phyloP scores from a whole-genome alignment of 1,140 invertebrate species.

The Drosophila bocqueti region DNA sequence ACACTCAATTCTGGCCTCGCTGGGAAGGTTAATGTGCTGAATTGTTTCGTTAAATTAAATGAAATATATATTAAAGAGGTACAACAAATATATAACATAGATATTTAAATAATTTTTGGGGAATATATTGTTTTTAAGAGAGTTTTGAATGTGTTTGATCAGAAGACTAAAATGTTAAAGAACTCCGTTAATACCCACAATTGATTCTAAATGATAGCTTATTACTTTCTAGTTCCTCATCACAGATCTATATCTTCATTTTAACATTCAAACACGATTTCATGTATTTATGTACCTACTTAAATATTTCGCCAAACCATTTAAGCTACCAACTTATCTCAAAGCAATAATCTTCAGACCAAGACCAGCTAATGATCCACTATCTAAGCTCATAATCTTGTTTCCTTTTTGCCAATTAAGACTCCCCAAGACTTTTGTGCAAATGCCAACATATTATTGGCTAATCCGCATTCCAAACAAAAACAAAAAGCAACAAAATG shows the following conservation, averaged over 20 bases:
- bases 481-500: constrained; percentile 4
- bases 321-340: background rate
- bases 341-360: constrained; percentile 7
- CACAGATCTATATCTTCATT: background rate
- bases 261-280: background rate
- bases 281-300: background rate
- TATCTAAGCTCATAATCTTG: constrained; percentile 42
- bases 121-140: background rate
- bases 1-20: constrained; percentile 19
- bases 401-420: constrained; percentile 45
- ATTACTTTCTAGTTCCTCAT: background rate
- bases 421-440: constrained; percentile 21
- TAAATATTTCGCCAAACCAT: background rate
- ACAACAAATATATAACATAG: background rate
- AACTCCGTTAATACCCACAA: background rate
- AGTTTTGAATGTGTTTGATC: background rate
- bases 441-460: constrained; percentile 36
- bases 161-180: too few species aligned
- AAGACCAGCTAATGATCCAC: constrained; percentile 25
- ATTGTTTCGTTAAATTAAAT: constrained; percentile 20
- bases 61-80: background rate
- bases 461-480: constrained; percentile 15
- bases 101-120: background rate
- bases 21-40: constrained; percentile 9
- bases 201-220: background rate